Evolutionary conservation across 64 coral and sea anemone genomes (phyloP), one percentile per base, ranked within the genome.

Genomic region (Pocillopora verrucosa): DNA sequence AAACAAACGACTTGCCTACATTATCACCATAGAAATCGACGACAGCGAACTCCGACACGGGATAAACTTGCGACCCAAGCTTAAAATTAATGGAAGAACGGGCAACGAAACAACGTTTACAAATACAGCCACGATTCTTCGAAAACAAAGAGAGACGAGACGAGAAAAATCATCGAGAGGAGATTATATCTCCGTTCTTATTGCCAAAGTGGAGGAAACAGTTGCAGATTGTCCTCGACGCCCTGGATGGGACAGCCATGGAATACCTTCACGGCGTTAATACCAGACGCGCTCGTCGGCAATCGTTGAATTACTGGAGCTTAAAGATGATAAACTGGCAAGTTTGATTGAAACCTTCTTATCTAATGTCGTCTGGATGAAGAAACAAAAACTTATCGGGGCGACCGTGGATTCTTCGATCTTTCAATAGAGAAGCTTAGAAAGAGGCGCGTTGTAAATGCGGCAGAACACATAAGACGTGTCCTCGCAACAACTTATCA

Each of bases 171-270:
- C 20, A 22, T 58, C 37, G 15, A 58, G 57, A 72, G 9, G 12
- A 4, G 82, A 85, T 14, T n/a, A n/a, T 72, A 67, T 65, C 61
- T 85, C 17, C 82, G 41, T 58, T 72, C 65, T 38, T 85, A n/a
- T 85, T 57, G 19, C n/a, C 72, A 38, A 35, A 85, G 30, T 85
- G 82, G 82, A 85, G 82, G 35, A 65, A 68, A 13, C 82, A 85
- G 22, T 65, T 85, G 14, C 34, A 37, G 68, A 22, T 72, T 58
- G 24, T 85, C 16, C 38, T 72, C 64, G 82, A 85, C 65, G 82
- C 82, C 7, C 82, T 85, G 10, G 82, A 57, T 20, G n/a, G n/a
- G 82, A 72, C 16, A n/a, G 82, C 82, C 13, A 85, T 65, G 3
- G 82, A 85, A 2, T 65, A 85, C 22, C 82, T 85, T 57, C 26